A percentile compares a stretch with the other conserved stretches of the same genome.
Conservation (phyloP, 2,888 invertebrate species). For the Cheilosia scutellata region DNA sequence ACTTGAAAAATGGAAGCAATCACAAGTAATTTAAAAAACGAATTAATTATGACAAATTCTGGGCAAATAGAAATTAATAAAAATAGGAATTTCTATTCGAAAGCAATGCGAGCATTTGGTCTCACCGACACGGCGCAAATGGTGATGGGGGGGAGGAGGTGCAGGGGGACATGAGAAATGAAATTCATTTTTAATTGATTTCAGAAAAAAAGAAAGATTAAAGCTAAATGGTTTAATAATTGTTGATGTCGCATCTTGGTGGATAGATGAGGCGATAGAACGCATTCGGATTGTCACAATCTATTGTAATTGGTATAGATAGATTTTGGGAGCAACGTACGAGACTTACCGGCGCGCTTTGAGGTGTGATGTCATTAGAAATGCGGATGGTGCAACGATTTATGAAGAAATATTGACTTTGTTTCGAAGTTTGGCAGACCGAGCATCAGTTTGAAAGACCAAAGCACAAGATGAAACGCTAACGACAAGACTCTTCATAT, state of each 20-base stretch:
- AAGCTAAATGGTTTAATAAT: constrained; percentile 4
- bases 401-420: too few species aligned
- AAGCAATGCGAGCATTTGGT: neutral
- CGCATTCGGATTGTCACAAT: neutral
- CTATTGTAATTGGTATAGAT: neutral
- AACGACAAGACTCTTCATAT: too few species aligned
- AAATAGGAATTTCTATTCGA: neutral
- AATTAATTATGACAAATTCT: constrained; percentile 59
- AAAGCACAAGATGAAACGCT: too few species aligned
- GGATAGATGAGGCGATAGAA: neutral
- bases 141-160: neutral
- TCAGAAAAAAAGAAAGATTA: neutral
- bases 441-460: too few species aligned
- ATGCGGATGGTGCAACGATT: too few species aligned
- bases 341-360: too few species aligned
- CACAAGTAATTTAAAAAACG: constrained; percentile 47
- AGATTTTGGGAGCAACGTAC: neutral
- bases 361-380: too few species aligned
- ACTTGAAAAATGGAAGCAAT: constrained; percentile 37
- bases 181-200: constrained; percentile 23
- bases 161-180: constrained; percentile 7
- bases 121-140: too few species aligned
- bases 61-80: constrained; percentile 50
- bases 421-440: too few species aligned
- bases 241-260: neutral